Evolutionary conservation across 2,888 invertebrate genomes (phyloP).

Genomic region (Deroplatys truncata): DNA sequence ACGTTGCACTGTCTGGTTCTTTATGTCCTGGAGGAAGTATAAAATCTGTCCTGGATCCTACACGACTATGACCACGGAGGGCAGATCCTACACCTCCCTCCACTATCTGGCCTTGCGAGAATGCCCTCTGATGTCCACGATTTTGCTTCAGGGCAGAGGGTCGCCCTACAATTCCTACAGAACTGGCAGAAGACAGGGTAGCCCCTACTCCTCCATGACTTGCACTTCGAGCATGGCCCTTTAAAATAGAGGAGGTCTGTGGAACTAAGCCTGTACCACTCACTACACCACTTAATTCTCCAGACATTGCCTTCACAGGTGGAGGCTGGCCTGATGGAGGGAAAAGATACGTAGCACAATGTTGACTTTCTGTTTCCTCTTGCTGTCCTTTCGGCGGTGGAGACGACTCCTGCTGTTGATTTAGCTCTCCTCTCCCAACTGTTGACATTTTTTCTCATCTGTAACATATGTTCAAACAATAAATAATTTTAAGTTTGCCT

Average conservation of each 20-base stretch:
- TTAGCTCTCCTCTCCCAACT: conserved; percentile 56
- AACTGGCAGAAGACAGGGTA: conserved; percentile 42
- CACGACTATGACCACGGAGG: conserved; percentile 68
- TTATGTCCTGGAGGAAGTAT: conserved; percentile 83
- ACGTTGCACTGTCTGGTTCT: conserved; percentile 52
- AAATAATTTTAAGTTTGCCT: not conserved
- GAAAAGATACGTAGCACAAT: conserved; percentile 38
- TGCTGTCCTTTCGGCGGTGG: not conserved
- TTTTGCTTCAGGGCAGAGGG: conserved; percentile 70
- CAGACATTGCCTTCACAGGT: not conserved
- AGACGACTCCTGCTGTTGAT: conserved; percentile 32
- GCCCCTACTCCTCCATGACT: conserved; percentile 74
- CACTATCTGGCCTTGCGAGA: conserved; percentile 79
- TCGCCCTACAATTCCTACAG: conserved; percentile 46
- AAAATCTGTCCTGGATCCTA: conserved; percentile 84
- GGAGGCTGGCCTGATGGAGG: conserved; percentile 20
- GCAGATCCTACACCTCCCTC: conserved; percentile 35
- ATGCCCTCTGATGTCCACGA: conserved; percentile 74
- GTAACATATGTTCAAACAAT: conserved; percentile 37
- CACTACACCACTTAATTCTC: conserved; percentile 1
- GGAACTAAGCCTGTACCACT: not conserved
- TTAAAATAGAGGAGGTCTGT: conserved; percentile 26
- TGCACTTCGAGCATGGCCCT: conserved; percentile 70
- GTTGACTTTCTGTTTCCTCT: conserved; percentile 13
- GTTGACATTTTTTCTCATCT: conserved; percentile 67